These are phyloP conservation scores for Therioaphis trifolii DNA, from an alignment of 2,888 invertebrate species.

Conservation along the genomic window DNA sequence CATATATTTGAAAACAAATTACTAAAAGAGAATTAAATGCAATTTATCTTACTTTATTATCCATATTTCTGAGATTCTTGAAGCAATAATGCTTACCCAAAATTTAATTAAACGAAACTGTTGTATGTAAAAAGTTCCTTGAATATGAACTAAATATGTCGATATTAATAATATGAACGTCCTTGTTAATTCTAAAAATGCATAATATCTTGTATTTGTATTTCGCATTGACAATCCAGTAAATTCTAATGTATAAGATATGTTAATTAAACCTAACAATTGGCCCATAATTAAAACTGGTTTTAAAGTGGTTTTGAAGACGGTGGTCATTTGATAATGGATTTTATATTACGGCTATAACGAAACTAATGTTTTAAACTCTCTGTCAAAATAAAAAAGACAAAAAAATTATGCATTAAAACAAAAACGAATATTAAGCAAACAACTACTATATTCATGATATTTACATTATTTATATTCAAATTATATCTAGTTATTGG, in stretches of 20 bases:
- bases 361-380: no score
- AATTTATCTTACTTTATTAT: background rate
- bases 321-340: background rate
- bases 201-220: background rate
- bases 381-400: no score
- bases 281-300: background rate
- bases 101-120: background rate
- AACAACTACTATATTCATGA: no score
- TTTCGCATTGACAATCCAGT: background rate
- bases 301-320: background rate
- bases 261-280: background rate
- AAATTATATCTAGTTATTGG: no score
- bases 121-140: background rate
- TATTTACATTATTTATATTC: no score
- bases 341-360: no score
- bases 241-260: background rate
- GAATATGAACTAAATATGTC: background rate
- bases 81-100: background rate
- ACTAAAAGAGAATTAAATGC: no score
- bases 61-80: background rate
- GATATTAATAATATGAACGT: background rate
- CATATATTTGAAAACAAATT: no score
- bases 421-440: no score
- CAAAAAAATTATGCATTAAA: no score
- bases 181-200: background rate